Conservation (phyloP, 2,113 vertebrate genomes). For the Corydoras sp. region DNA sequence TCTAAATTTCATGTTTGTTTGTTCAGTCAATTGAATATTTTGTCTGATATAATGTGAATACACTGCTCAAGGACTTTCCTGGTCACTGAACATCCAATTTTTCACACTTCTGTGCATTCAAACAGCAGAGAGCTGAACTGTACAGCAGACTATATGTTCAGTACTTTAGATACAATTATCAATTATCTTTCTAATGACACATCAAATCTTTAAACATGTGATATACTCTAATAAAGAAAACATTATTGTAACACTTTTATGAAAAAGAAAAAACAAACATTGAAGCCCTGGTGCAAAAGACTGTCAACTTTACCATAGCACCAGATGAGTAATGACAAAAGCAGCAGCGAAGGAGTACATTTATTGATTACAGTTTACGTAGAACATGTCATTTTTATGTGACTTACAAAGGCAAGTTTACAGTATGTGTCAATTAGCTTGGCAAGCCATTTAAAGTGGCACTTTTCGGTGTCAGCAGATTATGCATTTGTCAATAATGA, state of each 20-base stretch:
- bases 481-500: constrained; percentile 42
- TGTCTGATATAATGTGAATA: neutral
- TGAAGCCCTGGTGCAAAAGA: neutral
- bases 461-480: constrained; percentile 39
- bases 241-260: neutral
- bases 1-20: no score
- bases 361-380: constrained; percentile 32
- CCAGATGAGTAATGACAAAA: neutral
- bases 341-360: neutral
- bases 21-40: no score
- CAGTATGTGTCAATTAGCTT: constrained; percentile 40
- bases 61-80: neutral
- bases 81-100: neutral
- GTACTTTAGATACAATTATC: neutral
- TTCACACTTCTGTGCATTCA: neutral
- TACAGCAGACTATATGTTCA: neutral
- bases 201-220: neutral
- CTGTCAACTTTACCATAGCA: neutral
- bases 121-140: neutral
- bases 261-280: no score
- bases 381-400: constrained; percentile 38
- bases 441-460: constrained; percentile 24
- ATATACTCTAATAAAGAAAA: neutral
- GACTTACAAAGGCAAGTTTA: constrained; percentile 35
- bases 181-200: neutral